phyloP scores from a whole-genome alignment of 2,113 vertebrate species.

The Aramus guarauna region DNA sequence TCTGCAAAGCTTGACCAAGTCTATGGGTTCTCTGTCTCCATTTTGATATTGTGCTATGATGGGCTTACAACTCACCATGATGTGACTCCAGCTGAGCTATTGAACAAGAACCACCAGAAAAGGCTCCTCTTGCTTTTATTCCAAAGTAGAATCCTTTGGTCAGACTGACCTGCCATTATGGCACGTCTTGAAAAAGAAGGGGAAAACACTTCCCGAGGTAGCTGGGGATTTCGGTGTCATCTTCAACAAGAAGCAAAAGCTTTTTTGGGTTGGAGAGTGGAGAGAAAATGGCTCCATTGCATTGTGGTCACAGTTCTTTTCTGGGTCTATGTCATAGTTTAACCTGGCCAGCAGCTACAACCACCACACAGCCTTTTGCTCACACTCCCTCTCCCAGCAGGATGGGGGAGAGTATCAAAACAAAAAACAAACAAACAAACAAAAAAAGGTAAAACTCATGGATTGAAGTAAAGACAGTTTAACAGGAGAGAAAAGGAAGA shows the following conservation, averaged over 20 bases:
- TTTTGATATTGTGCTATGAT: background rate
- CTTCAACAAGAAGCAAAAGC: background rate
- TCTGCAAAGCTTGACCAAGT: background rate
- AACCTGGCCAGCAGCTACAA: too few relatives aligned
- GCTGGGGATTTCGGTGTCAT: background rate
- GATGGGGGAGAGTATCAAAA: too few relatives aligned
- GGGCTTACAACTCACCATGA: background rate
- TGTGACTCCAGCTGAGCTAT: background rate
- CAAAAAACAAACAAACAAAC: too few relatives aligned
- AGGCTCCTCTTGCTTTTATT: background rate
- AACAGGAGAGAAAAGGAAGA: too few relatives aligned
- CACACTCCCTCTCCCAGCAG: too few relatives aligned
- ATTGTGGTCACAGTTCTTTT: background rate
- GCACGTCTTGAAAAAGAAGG: background rate
- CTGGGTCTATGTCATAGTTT: background rate
- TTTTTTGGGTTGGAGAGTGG: background rate
- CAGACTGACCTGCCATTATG: background rate
- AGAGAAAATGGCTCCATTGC: background rate
- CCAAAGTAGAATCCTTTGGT: background rate
- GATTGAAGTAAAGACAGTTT: too few relatives aligned
- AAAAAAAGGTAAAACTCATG: too few relatives aligned
- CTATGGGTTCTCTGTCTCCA: background rate
- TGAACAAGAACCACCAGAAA: background rate
- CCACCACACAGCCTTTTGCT: too few relatives aligned
- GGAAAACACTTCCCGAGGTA: background rate